Evolutionary conservation across 2,888 invertebrate species (phyloP).

Genomic region (Brachyptera risi): DNA sequence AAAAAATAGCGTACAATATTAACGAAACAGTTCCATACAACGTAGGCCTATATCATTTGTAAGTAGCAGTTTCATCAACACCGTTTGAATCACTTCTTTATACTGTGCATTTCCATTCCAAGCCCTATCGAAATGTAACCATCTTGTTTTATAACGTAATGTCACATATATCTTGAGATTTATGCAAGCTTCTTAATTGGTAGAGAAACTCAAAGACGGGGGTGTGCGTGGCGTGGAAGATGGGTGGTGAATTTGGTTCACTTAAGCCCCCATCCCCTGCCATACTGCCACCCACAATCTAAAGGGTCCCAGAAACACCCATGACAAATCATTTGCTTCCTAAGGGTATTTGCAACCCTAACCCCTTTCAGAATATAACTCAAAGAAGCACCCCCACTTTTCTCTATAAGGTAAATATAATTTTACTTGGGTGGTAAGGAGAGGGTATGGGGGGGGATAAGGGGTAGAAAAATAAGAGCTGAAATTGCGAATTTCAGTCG

Average conservation of each 20-base stretch:
- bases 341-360: conserved; percentile 15
- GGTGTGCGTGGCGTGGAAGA: background rate
- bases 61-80: too few species aligned
- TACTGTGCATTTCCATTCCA: too few species aligned
- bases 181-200: conserved; percentile 17
- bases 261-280: background rate
- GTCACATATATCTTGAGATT: conserved; percentile 14
- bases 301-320: conserved; percentile 14
- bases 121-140: background rate
- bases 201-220: conserved; percentile 14
- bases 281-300: too few species aligned
- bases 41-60: too few species aligned
- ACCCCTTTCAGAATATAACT: conserved; percentile 13
- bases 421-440: conserved; percentile 10
- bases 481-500: background rate
- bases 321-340: conserved; percentile 19
- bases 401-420: conserved; percentile 17
- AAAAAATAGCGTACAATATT: too few species aligned
- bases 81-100: too few species aligned
- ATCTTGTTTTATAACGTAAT: conserved; percentile 9
- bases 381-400: conserved; percentile 16
- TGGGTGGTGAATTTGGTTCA: background rate
- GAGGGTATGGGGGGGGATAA: too few species aligned
- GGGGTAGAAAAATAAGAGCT: background rate
- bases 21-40: too few species aligned